phyloP scores from a whole-genome alignment of 2,113 vertebrate genomes.

The Nibea coibor region DNA sequence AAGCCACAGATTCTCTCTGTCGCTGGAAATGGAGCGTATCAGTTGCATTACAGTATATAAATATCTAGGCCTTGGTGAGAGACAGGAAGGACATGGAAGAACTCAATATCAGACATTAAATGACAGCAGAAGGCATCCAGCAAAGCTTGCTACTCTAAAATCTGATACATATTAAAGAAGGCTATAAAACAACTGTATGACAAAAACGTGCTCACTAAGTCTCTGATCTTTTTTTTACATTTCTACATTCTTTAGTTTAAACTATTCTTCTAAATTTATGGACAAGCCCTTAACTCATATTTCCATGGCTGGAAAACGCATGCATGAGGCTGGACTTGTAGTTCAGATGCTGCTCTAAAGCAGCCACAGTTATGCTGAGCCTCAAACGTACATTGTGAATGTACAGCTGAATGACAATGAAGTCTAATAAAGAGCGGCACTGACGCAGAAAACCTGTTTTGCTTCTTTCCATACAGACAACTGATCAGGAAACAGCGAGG shows the following conservation, averaged over 20 bases:
- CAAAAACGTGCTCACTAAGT: not conserved
- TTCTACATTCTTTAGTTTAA: not conserved
- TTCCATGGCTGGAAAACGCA: not conserved
- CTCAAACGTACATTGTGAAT: no score
- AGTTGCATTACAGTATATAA: conserved; percentile 32
- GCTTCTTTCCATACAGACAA: no score
- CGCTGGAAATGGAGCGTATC: conserved; percentile 32
- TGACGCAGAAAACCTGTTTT: no score
- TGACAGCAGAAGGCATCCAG: not conserved
- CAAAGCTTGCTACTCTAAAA: not conserved
- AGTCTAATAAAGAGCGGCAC: no score
- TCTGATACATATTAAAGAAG: not conserved
- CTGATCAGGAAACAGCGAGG: no score
- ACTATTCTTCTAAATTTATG: not conserved
- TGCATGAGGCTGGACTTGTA: no score
- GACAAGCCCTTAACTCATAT: not conserved
- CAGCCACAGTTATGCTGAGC: not conserved
- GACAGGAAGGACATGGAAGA: conserved; percentile 9
- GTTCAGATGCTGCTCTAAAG: not conserved
- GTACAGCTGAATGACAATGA: no score
- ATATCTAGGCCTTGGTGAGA: conserved; percentile 17
- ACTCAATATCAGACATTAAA: not conserved
- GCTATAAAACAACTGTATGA: not conserved
- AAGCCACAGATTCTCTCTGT: conserved; percentile 20
- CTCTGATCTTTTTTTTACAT: not conserved